Conservation (phyloP, 1,140 invertebrate species). For the Spodoptera frugiperda region DNA sequence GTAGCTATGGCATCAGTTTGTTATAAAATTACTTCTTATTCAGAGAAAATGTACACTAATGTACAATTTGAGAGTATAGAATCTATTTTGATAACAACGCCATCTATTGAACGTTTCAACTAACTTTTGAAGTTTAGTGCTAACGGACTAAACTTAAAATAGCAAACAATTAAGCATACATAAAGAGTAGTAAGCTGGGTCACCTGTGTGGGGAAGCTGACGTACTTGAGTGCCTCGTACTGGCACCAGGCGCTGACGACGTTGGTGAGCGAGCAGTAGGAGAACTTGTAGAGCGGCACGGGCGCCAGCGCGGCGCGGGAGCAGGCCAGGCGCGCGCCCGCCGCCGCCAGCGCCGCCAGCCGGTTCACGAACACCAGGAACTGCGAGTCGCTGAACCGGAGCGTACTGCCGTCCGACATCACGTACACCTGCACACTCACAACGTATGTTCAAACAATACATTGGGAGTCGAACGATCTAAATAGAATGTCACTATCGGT, state of each 20-base stretch:
- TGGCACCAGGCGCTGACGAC: conserved; percentile 99
- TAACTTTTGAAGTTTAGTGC: too few species aligned
- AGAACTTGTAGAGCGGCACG: conserved; percentile 98
- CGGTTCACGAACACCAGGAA: conserved; percentile 98
- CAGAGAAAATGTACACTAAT: too few species aligned
- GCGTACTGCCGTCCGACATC: conserved; percentile 85
- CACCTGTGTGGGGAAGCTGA: conserved; percentile 98
- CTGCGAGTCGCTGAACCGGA: conserved; percentile 96
- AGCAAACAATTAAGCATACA: too few species aligned
- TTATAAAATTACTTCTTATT: too few species aligned
- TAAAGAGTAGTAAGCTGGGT: neutral
- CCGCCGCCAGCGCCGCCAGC: conserved; percentile 91
- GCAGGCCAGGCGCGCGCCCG: conserved; percentile 82
- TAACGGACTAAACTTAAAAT: too few species aligned
- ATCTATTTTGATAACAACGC: too few species aligned
- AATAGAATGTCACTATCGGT: too few species aligned
- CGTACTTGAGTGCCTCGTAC: conserved; percentile 99
- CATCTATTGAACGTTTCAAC: too few species aligned
- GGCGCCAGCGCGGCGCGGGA: conserved; percentile 90
- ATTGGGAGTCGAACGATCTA: too few species aligned
- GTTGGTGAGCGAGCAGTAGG: conserved; percentile 98
- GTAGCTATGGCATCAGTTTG: too few species aligned
- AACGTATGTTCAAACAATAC: too few species aligned
- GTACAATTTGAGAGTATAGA: too few species aligned
- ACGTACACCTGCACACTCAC: conserved; percentile 87